These are phyloP conservation scores for Tetranychus cinnabarinus DNA, from an alignment of 1,140 invertebrate species.

Conservation along the genomic window DNA sequence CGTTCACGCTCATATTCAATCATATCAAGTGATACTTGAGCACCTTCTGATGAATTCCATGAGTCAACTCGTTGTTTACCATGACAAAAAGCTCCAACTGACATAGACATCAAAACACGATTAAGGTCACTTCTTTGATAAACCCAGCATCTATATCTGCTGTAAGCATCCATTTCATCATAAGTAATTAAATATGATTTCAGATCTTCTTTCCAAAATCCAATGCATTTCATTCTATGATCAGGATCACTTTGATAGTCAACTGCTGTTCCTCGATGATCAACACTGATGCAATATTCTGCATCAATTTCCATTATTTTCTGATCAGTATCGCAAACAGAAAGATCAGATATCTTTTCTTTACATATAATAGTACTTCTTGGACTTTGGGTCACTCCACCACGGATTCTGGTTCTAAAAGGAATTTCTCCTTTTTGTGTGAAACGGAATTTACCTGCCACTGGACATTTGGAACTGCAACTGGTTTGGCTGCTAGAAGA, in stretches of 20 bases:
- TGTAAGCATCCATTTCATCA: slow-evolving; percentile 82
- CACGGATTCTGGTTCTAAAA: slow-evolving; percentile 74
- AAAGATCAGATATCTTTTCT: slow-evolving; percentile 78
- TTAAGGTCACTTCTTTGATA: slow-evolving; percentile 87
- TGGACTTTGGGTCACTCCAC: slow-evolving; percentile 76
- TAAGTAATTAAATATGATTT: slow-evolving; percentile 91
- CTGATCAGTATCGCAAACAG: slow-evolving; percentile 73
- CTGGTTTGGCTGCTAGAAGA: slow-evolving; percentile 70
- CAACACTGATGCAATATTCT: slow-evolving; percentile 82
- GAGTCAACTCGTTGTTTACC: slow-evolving; percentile 70
- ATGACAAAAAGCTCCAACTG: slow-evolving; percentile 70
- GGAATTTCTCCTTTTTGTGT: slow-evolving; percentile 59
- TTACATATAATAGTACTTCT: slow-evolving; percentile 77
- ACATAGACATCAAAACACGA: slow-evolving; percentile 60
- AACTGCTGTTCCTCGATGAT: slow-evolving; percentile 69
- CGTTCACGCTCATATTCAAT: slow-evolving; percentile 74
- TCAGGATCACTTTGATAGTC: slow-evolving; percentile 89
- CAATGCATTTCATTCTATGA: slow-evolving; percentile 89
- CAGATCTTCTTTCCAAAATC: slow-evolving; percentile 92
- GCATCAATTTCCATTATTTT: slow-evolving; percentile 80
- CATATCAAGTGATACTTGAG: slow-evolving; percentile 66
- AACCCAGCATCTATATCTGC: slow-evolving; percentile 86
- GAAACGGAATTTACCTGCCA: slow-evolving; percentile 87
- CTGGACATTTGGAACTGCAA: slow-evolving; percentile 74
- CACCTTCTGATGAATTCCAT: slow-evolving; percentile 63